Percentiles rank a stretch among this genome's conserved stretches.
These are phyloP conservation scores for Echinarachnius parma DNA, from an alignment of 53 echinoderm and acorn worm genomes.

Conservation along the genomic window DNA sequence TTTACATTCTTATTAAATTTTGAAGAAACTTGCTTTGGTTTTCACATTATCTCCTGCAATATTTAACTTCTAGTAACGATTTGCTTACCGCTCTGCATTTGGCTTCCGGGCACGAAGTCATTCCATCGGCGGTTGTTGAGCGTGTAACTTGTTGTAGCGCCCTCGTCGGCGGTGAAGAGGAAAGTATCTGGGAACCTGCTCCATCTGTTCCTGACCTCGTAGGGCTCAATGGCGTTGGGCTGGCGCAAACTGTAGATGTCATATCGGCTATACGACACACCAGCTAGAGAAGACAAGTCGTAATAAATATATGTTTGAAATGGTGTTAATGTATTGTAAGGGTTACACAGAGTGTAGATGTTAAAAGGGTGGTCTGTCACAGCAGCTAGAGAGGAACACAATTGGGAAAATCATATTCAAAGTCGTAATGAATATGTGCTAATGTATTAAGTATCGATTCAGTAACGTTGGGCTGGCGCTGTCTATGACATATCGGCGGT, in stretches of 20 bases:
- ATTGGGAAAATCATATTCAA: too few species aligned
- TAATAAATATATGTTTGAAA: background rate
- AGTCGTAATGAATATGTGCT: too few species aligned
- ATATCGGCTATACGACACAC: background rate
- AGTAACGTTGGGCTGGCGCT: constrained; percentile 24
- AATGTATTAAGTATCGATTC: too few species aligned
- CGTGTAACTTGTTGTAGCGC: constrained; percentile 18
- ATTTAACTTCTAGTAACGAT: too few species aligned
- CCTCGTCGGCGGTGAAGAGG: constrained; percentile 44
- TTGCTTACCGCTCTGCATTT: background rate
- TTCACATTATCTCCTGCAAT: too few species aligned
- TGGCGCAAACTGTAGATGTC: constrained; percentile 28
- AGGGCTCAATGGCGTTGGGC: constrained; percentile 29
- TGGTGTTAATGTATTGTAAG: background rate
- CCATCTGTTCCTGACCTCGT: background rate
- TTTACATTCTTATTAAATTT: too few species aligned
- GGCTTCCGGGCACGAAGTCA: background rate
- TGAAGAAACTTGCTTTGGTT: too few species aligned
- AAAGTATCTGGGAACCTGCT: background rate
- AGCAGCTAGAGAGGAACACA: too few species aligned
- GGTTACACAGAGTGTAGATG: background rate
- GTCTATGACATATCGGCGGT: constrained; percentile 5
- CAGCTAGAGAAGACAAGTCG: background rate
- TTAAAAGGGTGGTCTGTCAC: too few species aligned
- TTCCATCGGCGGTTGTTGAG: background rate